Evolutionary conservation across 1,140 invertebrate species (phyloP).

Genomic region (Drosophila grimshawi): DNA sequence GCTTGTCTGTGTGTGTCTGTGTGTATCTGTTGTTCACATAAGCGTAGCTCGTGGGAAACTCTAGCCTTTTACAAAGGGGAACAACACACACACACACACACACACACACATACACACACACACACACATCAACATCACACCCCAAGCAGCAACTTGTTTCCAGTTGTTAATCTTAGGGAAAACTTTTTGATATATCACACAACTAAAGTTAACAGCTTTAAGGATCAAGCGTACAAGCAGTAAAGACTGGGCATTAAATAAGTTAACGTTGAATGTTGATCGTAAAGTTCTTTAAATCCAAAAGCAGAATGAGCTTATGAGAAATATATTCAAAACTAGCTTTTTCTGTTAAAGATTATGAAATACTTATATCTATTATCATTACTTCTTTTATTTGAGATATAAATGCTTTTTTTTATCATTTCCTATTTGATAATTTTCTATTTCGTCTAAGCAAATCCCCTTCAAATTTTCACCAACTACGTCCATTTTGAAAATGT

Average conservation of each 20-base stretch:
- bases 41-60: conserved; percentile 43
- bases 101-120: too few species aligned
- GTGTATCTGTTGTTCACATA: conserved; percentile 46
- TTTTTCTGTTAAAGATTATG: too few species aligned
- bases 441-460: neutral
- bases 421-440: neutral
- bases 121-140: neutral
- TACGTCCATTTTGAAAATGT: conserved; percentile 42
- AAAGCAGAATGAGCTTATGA: too few species aligned
- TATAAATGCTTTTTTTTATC: too few species aligned
- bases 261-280: neutral
- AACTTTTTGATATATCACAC: neutral
- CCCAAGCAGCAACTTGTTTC: neutral
- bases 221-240: neutral
- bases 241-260: neutral
- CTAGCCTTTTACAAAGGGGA: neutral
- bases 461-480: neutral
- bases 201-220: conserved; percentile 6
- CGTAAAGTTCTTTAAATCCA: too few species aligned
- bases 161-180: conserved; percentile 3
- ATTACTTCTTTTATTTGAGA: too few species aligned
- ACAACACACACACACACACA: neutral
- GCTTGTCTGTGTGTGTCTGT: conserved; percentile 27
- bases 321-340: too few species aligned
- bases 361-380: too few species aligned